A percentile compares a stretch with the other conserved stretches of the same genome.
Conservation (phyloP, 2,113 vertebrate species). For the Thalassarche chlororhynchos region DNA sequence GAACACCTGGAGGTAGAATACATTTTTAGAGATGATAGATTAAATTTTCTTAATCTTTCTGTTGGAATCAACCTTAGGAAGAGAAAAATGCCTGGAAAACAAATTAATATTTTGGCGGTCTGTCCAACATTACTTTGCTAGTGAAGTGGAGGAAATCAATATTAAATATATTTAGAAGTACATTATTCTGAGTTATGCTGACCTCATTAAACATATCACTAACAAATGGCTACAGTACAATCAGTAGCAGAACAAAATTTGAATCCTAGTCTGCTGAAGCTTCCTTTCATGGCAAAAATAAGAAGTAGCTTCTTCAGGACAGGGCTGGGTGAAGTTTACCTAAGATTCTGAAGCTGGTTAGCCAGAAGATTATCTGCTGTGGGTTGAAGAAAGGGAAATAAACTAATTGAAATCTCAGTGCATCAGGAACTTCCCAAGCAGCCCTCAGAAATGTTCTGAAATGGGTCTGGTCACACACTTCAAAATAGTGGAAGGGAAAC, state of each 20-base stretch:
- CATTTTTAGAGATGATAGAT: neutral
- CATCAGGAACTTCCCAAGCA: neutral
- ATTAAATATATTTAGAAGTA: conserved; percentile 35
- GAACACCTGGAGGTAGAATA: neutral
- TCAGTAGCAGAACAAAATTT: neutral
- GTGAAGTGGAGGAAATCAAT: conserved; percentile 39
- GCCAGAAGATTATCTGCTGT: neutral
- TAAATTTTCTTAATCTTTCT: conserved; percentile 20
- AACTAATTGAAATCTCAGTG: neutral
- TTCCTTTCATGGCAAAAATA: neutral
- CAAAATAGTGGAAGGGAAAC: neutral
- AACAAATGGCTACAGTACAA: neutral
- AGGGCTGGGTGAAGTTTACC: neutral
- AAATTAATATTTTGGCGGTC: neutral
- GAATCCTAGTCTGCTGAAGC: neutral
- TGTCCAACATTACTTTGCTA: neutral
- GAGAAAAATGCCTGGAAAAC: neutral
- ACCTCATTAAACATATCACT: conserved; percentile 44
- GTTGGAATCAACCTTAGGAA: conserved; percentile 18
- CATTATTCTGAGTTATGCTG: conserved; percentile 35
- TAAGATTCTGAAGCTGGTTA: neutral
- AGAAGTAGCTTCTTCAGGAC: neutral
- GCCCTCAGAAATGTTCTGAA: neutral
- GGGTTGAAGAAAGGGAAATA: neutral
- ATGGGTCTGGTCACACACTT: neutral